Conservation (phyloP, 2,888 invertebrate species). For the Acanthosepion pharaonis region DNA sequence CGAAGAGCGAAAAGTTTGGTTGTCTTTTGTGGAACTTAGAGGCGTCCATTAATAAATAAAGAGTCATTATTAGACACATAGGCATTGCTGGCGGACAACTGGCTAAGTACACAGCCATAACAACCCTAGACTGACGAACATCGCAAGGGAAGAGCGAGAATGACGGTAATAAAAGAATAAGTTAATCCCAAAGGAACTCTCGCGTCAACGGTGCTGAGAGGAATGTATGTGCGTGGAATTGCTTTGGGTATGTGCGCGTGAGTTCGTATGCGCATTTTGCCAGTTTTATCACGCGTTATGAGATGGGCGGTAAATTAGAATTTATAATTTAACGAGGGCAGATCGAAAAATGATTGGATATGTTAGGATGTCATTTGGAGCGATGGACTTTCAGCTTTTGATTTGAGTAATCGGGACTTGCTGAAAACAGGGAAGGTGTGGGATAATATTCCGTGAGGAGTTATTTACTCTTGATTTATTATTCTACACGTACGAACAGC, state of each 20-base stretch:
- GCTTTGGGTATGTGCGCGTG: neutral
- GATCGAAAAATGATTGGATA: neutral
- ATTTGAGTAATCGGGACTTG: neutral
- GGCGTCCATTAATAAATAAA: neutral
- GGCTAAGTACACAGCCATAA: neutral
- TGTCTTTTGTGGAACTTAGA: neutral
- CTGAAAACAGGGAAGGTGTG: neutral
- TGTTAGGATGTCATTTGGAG: neutral
- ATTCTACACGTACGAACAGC: too few species aligned
- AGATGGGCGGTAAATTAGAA: neutral
- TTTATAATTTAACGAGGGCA: neutral
- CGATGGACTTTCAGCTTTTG: neutral
- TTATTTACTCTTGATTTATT: too few species aligned
- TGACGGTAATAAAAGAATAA: neutral
- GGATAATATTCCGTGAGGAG: too few species aligned
- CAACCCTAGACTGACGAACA: neutral
- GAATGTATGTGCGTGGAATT: neutral
- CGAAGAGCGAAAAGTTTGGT: neutral
- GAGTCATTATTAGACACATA: neutral
- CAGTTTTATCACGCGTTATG: neutral
- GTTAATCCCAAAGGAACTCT: neutral
- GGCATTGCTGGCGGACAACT: slow-evolving; percentile 20
- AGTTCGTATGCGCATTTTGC: neutral
- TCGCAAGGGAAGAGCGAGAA: neutral
- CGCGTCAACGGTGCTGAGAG: neutral